phyloP scores from a whole-genome alignment of 2,113 vertebrate genomes.

The Siphamia tubifer region DNA sequence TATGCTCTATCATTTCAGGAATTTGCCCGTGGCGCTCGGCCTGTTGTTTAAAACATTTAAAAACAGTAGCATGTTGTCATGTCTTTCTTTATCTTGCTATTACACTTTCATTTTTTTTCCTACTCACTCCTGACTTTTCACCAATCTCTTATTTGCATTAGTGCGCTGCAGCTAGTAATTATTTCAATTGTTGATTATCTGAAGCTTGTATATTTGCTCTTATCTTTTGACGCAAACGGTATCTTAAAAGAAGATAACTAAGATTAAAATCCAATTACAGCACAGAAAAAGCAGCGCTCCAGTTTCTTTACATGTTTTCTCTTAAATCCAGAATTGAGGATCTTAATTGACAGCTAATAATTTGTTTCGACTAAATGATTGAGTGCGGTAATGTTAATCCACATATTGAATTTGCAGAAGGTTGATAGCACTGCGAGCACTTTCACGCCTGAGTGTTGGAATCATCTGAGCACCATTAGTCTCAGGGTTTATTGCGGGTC shows the following conservation, averaged over 20 bases:
- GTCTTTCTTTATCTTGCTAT: neutral
- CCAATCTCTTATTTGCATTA: too few relatives aligned
- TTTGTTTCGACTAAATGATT: neutral
- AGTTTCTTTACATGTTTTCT: too few relatives aligned
- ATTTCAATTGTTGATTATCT: too few relatives aligned
- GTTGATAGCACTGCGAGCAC: neutral
- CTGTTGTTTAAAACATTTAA: conserved; percentile 32
- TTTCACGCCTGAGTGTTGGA: conserved; percentile 1
- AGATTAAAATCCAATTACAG: too few relatives aligned
- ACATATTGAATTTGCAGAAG: neutral
- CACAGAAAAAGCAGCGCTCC: too few relatives aligned
- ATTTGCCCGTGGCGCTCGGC: conserved; percentile 56
- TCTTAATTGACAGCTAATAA: too few relatives aligned
- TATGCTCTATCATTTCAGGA: conserved; percentile 60
- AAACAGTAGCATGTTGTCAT: conserved; percentile 2
- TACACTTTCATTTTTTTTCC: neutral
- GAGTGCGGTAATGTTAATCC: neutral
- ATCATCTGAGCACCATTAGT: conserved; percentile 34
- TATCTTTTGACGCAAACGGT: too few relatives aligned
- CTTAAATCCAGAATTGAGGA: too few relatives aligned
- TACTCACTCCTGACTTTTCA: too few relatives aligned
- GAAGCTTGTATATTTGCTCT: too few relatives aligned
- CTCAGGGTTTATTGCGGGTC: conserved; percentile 41
- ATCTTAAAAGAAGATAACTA: too few relatives aligned
- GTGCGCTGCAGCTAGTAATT: too few relatives aligned